Conservation (phyloP, 1,140 invertebrate genomes). For the Schlechtendalia chinensis region DNA sequence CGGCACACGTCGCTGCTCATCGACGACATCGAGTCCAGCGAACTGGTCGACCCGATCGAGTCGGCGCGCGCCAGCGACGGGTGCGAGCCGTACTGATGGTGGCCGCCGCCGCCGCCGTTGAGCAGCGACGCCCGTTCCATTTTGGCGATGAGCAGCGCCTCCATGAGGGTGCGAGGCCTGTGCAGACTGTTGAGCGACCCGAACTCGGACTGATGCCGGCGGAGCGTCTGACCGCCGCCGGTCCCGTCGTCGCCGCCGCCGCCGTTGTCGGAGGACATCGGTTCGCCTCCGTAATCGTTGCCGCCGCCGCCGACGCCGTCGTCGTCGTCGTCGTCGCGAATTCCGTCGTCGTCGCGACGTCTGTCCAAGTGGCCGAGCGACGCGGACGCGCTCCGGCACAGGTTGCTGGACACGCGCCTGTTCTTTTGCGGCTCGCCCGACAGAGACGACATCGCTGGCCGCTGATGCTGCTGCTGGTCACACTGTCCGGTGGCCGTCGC, state of each 20-base stretch:
- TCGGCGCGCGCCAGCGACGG: slow-evolving; percentile 66
- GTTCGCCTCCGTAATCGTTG: slow-evolving; percentile 25
- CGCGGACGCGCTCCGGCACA: slow-evolving; percentile 43
- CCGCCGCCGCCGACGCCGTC: not conserved
- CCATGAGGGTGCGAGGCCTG: slow-evolving; percentile 71
- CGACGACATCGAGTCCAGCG: slow-evolving; percentile 67
- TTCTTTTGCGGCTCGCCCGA: slow-evolving; percentile 21
- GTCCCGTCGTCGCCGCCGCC: not conserved
- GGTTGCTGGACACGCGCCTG: slow-evolving; percentile 29
- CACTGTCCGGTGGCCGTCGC: too few species aligned
- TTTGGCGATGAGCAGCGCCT: slow-evolving; percentile 72
- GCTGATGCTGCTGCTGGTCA: not conserved
- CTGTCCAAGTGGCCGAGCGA: slow-evolving; percentile 33
- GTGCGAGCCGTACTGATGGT: slow-evolving; percentile 54
- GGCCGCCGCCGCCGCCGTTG: slow-evolving; percentile 50
- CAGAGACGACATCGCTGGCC: not conserved
- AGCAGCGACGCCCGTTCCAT: slow-evolving; percentile 62
- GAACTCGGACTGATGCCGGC: slow-evolving; percentile 28
- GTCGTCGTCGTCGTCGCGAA: slow-evolving; percentile 46
- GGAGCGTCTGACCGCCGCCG: not conserved
- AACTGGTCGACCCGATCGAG: slow-evolving; percentile 74
- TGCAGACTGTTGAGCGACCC: slow-evolving; percentile 56
- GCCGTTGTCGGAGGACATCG: slow-evolving; percentile 31
- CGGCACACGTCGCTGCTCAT: slow-evolving; percentile 70
- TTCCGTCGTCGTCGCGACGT: slow-evolving; percentile 53